Base-by-base conservation (phyloP, 2,888 invertebrate species). In the Hedya salicella region DNA sequence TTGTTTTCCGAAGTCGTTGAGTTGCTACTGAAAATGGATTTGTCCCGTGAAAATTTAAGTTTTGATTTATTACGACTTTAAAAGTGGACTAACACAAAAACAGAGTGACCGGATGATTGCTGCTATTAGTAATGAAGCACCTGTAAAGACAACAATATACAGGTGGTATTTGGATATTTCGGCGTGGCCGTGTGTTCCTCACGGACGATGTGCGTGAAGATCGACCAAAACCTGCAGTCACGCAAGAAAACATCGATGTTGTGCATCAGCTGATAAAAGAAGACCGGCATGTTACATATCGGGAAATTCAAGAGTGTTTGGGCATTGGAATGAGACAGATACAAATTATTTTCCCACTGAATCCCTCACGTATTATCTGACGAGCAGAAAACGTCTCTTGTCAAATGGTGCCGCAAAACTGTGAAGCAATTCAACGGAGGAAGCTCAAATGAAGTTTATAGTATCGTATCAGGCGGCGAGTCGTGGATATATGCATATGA, bases 351-450 rank as follows among this genome's bases (percentile, higher is more conserved):
- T 52, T 36, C 50, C 32, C 50, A 11, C 8, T 50, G 32, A 17
- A 42, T 49, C n/a, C 49, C 49, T 49, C 49, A 50, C 50, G 32
- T 14, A 32, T 50, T 14, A n/a, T n/a, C n/a, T n/a, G n/a, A n/a
- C n/a, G n/a, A n/a, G n/a, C n/a, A n/a, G n/a, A n/a, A n/a, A n/a
- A n/a, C n/a, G n/a, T n/a, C n/a, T n/a, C n/a, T n/a, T n/a, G n/a
- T n/a, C n/a, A n/a, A n/a, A n/a, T n/a, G n/a, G n/a, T n/a, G n/a
- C n/a, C n/a, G n/a, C n/a, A n/a, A n/a, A n/a, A n/a, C n/a, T n/a
- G n/a, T n/a, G n/a, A n/a, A n/a, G n/a, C n/a, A n/a, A n/a, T n/a
- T n/a, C n/a, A n/a, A n/a, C n/a, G n/a, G n/a, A n/a, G n/a, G n/a
- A n/a, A n/a, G n/a, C n/a, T n/a, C n/a, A n/a, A n/a, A 25, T 5